These are phyloP conservation scores for Vidua macroura DNA, from an alignment of 2,113 vertebrate genomes.

Conservation along the genomic window DNA sequence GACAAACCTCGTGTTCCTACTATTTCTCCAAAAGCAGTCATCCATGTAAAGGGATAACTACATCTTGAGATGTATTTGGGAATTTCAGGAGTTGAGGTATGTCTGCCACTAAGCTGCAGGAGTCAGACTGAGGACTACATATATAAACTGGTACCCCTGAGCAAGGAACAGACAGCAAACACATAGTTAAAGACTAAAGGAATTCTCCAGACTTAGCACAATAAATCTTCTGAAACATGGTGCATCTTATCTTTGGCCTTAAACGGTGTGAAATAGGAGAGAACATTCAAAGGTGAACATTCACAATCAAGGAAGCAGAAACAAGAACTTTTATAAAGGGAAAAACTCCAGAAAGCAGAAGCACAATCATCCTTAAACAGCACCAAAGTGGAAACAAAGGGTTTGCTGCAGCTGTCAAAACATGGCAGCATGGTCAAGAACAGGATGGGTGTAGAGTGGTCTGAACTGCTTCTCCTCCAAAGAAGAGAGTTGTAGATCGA, in stretches of 20 bases:
- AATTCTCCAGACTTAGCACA: not conserved
- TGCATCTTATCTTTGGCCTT: slow-evolving; percentile 34
- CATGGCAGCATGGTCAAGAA: not conserved
- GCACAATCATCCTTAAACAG: not conserved
- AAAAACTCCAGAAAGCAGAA: not conserved
- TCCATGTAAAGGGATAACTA: not conserved
- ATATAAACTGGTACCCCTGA: not conserved
- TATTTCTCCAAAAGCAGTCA: not conserved
- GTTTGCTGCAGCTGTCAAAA: not conserved
- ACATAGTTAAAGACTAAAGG: not conserved
- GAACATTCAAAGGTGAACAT: not conserved
- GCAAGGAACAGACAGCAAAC: not conserved
- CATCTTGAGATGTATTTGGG: not conserved
- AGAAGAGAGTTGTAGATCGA: not conserved
- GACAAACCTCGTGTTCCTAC: not conserved
- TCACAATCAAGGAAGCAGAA: slow-evolving; percentile 7
- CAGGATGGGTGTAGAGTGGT: not conserved
- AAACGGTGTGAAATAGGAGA: not conserved
- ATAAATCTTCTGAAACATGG: not conserved
- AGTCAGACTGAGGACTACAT: not conserved
- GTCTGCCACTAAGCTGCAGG: not conserved
- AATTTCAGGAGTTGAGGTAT: not conserved
- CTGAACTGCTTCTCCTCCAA: not conserved
- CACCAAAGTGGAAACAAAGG: not conserved
- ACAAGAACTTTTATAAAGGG: not conserved